A percentile compares a stretch with the other conserved stretches of the same genome.
Evolutionary conservation across 2,888 invertebrate genomes (phyloP).

Genomic region (Phyllotreta striolata): DNA sequence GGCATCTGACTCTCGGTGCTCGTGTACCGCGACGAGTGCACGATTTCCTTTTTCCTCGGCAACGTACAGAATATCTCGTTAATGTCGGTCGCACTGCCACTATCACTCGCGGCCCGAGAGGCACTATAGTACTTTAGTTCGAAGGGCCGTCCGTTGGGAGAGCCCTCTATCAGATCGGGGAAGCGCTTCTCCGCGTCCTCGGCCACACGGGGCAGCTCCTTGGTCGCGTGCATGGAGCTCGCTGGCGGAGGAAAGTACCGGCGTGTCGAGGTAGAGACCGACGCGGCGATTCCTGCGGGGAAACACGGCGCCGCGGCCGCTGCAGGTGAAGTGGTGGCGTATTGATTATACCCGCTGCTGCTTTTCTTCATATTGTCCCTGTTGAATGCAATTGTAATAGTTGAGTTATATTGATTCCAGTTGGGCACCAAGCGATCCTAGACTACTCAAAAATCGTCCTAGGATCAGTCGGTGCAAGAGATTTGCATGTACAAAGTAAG

Average conservation of each 20-base stretch:
- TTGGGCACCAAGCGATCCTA: too few species aligned
- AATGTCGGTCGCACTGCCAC: constrained; percentile 58
- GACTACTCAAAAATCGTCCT: too few species aligned
- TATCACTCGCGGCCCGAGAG: constrained; percentile 51
- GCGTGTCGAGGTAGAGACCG: constrained; percentile 20
- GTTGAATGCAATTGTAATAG: constrained; percentile 60
- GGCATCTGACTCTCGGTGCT: constrained; percentile 78
- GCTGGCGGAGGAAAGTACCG: constrained; percentile 28
- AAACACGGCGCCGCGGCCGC: constrained; percentile 54
- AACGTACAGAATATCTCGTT: constrained; percentile 71
- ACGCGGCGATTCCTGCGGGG: constrained; percentile 52
- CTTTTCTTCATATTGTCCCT: constrained; percentile 61
- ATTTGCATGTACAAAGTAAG: too few species aligned
- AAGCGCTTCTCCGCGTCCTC: constrained; percentile 53
- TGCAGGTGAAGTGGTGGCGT: constrained; percentile 60
- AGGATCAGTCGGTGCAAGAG: too few species aligned
- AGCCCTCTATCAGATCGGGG: constrained; percentile 58
- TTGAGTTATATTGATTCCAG: too few species aligned
- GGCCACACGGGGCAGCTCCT: constrained; percentile 51
- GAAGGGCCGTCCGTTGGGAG: constrained; percentile 46
- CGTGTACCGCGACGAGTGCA: constrained; percentile 54
- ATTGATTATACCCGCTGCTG: constrained; percentile 57
- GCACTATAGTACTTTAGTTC: constrained; percentile 30
- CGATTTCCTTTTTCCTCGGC: constrained; percentile 61
- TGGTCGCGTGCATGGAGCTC: constrained; percentile 42